phyloP scores from a whole-genome alignment of 2,888 invertebrate species.

The Polydrusus cervinus region DNA sequence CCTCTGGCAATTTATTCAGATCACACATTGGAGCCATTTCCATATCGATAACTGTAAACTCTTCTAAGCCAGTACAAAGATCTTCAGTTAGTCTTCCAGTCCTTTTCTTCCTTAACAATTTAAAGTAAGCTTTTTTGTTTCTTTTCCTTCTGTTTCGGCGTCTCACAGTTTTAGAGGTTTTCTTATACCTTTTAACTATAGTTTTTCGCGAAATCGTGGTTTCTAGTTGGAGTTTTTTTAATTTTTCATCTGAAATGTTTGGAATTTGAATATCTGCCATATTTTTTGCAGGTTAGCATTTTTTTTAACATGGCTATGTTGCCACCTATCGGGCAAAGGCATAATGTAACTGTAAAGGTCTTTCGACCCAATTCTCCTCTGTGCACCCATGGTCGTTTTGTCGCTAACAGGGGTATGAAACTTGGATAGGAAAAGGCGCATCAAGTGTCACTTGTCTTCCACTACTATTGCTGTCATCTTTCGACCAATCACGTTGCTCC shows the following conservation, averaged over 20 bases:
- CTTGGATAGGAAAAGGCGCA: no score
- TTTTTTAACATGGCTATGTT: not conserved
- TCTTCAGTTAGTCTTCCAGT: slow-evolving; percentile 58
- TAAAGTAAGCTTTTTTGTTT: slow-evolving; percentile 59
- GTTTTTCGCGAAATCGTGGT: slow-evolving; percentile 39
- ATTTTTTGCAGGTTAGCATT: slow-evolving; percentile 11
- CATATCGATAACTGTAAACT: slow-evolving; percentile 64
- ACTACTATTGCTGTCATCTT: no score
- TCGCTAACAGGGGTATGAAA: no score
- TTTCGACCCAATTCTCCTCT: no score
- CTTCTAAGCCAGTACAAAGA: slow-evolving; percentile 61
- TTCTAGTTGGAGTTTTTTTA: slow-evolving; percentile 34
- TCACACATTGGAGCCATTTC: slow-evolving; percentile 56
- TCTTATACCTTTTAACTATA: slow-evolving; percentile 31
- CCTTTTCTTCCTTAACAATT: slow-evolving; percentile 56
- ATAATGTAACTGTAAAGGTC: no score
- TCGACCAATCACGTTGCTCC: no score
- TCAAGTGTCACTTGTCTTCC: no score
- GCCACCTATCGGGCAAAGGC: no score
- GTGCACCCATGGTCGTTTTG: no score
- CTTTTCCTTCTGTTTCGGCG: slow-evolving; percentile 57
- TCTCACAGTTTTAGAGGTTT: slow-evolving; percentile 23
- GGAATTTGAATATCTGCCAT: slow-evolving; percentile 9
- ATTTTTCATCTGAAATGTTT: slow-evolving; percentile 20
- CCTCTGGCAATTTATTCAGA: slow-evolving; percentile 55